Evolutionary conservation across 2,888 invertebrate genomes (phyloP).

Genomic region (Noctuana brunneofusca): DNA sequence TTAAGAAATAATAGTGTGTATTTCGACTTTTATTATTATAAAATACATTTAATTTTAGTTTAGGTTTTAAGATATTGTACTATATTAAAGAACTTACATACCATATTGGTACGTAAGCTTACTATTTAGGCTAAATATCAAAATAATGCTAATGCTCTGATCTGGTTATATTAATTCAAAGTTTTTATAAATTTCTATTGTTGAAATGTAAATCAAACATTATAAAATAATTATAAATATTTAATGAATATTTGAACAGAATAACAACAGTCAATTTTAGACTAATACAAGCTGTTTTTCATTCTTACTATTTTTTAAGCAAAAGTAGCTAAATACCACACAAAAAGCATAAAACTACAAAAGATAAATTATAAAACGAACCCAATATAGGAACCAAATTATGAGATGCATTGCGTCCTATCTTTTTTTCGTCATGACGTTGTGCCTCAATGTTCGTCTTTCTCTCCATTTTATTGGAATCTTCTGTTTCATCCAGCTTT

Average conservation of each 20-base stretch:
- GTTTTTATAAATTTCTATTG: no score
- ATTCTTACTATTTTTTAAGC: constrained; percentile 18
- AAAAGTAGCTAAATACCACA: background rate
- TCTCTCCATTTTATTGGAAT: constrained; percentile 42
- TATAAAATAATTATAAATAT: background rate
- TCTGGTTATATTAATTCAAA: no score
- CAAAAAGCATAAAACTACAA: constrained; percentile 39
- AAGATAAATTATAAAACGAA: constrained; percentile 45
- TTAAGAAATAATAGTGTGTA: no score
- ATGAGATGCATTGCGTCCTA: constrained; percentile 39
- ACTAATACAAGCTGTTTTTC: background rate
- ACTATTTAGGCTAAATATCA: no score
- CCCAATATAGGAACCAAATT: constrained; percentile 35
- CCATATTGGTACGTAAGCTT: no score
- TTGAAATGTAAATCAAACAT: background rate
- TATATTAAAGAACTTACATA: no score
- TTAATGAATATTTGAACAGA: background rate
- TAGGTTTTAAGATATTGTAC: no score
- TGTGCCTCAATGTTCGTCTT: constrained; percentile 49
- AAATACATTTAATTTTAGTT: no score
- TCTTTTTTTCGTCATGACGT: constrained; percentile 36
- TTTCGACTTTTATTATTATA: no score
- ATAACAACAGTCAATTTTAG: background rate
- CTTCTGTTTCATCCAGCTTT: constrained; percentile 38
- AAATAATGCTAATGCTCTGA: no score